A percentile compares a stretch with the other conserved stretches of the same genome.
phyloP scores from a whole-genome alignment of 2,113 vertebrate genomes.

The Puntigrus tetrazona region DNA sequence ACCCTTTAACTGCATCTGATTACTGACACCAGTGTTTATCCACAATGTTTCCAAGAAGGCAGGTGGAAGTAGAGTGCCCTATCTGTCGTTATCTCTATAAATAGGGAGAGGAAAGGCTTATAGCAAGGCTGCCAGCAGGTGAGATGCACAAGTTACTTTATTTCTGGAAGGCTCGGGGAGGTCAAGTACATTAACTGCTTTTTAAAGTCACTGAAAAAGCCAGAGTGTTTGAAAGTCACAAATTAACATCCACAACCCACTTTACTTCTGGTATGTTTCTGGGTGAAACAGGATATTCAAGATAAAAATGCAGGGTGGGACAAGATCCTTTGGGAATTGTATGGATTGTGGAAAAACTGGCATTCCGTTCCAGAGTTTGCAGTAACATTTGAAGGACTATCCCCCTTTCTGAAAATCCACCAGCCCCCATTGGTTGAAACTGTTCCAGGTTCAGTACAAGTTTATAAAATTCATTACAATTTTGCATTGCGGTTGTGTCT shows the following conservation, averaged over 20 bases:
- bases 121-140: neutral
- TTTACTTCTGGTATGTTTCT: neutral
- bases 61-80: neutral
- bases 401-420: neutral
- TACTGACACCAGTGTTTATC: slow-evolving; percentile 66
- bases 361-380: neutral
- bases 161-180: neutral
- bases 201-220: neutral
- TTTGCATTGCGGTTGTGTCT: neutral
- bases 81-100: neutral
- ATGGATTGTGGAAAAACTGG: neutral
- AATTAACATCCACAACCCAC: neutral
- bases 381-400: neutral
- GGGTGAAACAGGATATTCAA: slow-evolving; percentile 13
- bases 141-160: neutral
- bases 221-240: neutral
- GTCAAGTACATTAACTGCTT: slow-evolving; percentile 3
- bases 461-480: neutral
- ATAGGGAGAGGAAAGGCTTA: neutral
- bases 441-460: neutral
- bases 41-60: slow-evolving; percentile 45
- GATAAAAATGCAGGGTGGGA: slow-evolving; percentile 3
- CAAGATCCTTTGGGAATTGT: neutral
- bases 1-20: slow-evolving; percentile 63
- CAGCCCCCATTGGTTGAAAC: neutral